Evolutionary conservation across 2,888 invertebrate genomes (phyloP), one percentile per base, ranked within the genome.

Genomic region (Acrocera orbiculus): DNA sequence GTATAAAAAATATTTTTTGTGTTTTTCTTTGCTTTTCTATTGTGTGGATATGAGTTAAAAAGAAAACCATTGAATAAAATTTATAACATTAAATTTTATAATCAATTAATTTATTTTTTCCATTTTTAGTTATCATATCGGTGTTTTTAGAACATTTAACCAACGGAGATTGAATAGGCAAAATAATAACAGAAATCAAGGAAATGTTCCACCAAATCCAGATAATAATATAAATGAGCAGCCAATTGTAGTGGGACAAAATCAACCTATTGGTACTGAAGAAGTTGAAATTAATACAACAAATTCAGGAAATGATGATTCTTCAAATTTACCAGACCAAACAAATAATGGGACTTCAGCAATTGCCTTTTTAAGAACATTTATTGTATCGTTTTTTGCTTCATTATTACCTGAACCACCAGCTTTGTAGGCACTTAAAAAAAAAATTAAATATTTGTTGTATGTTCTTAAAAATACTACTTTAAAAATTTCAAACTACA

Each of bases 391-490:
- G 3, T 93, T 95, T 62, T 89, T 95, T 56, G 76, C 90, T 8
- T 95, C 93, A 1, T 65, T 96, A 35, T 76, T 95, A 55, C 95
- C 95, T 0, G 89, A 92, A 51, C 78, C 81, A 44, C 87, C 80
- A 35, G 56, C 56, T 39, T 41, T 56, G 44, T 56, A 56, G 47
- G 19, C 26, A 16, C 22, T 4, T 19, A 22, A 22, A 8, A 22
- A 6, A 4, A 5, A 22, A 22, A 22, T 10, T 2, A 22, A 22
- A 22, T n/a, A n/a, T n/a, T n/a, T n/a, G n/a, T n/a, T n/a, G n/a
- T n/a, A n/a, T n/a, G n/a, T n/a, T n/a, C n/a, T n/a, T n/a, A n/a
- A n/a, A n/a, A n/a, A n/a, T n/a, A n/a, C n/a, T n/a, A n/a, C n/a
- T n/a, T n/a, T n/a, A n/a, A n/a, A n/a, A n/a, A n/a, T n/a, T n/a